Conservation (phyloP, 2,113 vertebrate species). For the Potamarius usumacintae region DNA sequence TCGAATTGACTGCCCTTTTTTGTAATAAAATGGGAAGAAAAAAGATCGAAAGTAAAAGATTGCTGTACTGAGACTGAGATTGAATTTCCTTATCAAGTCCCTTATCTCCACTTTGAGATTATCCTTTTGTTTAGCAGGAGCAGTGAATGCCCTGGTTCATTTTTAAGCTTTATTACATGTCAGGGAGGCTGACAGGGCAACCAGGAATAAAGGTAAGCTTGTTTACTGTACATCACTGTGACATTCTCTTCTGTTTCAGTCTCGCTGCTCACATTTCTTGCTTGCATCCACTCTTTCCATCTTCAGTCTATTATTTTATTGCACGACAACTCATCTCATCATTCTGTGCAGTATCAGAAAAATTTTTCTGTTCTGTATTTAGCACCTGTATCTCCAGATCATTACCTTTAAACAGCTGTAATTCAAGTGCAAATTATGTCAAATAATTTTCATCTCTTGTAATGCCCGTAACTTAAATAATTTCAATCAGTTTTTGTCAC, state of each 20-base stretch:
- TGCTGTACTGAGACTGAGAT: constrained; percentile 56
- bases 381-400: neutral
- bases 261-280: neutral
- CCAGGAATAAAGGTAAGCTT: constrained; percentile 4
- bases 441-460: constrained; percentile 21
- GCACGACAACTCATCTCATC: neutral
- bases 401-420: neutral
- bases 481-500: constrained; percentile 41
- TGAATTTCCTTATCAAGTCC: constrained; percentile 64
- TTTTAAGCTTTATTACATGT: constrained; percentile 27
- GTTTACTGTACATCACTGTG: constrained; percentile 9
- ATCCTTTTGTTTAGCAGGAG: constrained; percentile 58
- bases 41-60: constrained; percentile 51
- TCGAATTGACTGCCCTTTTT: constrained; percentile 62
- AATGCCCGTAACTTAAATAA: constrained; percentile 12
- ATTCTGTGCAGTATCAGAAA: neutral
- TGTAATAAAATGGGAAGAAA: constrained; percentile 48
- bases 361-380: neutral
- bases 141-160: constrained; percentile 22
- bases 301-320: neutral
- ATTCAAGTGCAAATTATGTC: neutral
- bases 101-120: constrained; percentile 47
- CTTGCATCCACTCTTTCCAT: neutral
- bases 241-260: neutral
- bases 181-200: neutral